Evolutionary conservation across 1,140 invertebrate genomes (phyloP), one percentile per base, ranked within the genome.

Genomic region (Heliconius congener): DNA sequence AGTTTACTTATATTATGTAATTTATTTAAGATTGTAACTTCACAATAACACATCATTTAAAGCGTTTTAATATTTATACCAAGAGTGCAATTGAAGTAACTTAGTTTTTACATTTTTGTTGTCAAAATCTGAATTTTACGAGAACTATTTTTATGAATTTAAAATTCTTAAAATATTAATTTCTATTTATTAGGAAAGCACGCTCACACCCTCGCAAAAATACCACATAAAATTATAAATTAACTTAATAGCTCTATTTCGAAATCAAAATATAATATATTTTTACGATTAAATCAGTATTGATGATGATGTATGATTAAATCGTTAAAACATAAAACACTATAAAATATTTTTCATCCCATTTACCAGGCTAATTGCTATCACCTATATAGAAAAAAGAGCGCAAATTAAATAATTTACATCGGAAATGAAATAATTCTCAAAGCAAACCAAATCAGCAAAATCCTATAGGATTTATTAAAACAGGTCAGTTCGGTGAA

Each of bases 401-500:
- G n/a, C 55, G n/a, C 1, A 60, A 23, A 23, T 71, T 77, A 74
- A 78, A 81, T 78, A 42, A 75, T 75, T 81, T 73, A 77, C 78
- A 76, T 79, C 70, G 57, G 80, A 75, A 84, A 84, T 84, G 76
- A 82, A 84, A 84, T 81, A 71, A 81, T 84, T 78, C 81, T 42
- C 82, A 80, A 77, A 81, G 82, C 80, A 80, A 37, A 84, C 82
- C 73, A 82, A 82, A 75, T 83, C 85, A 86, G 84, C 83, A 85
- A 84, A 84, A 83, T 84, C 87, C 81, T 85, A 84, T 78, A 82
- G 86, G 85, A 93, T 93, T 93, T 93, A 93, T 94, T 91, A 93
- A 90, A 88, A 88, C 86, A 93, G 87, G 87, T 90, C 85, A 89
- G 84, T 84, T 86, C 87, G 86, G 90, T 92, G 91, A 91, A 93